These are phyloP conservation scores for Drosophila koepferae DNA, from an alignment of 2,888 invertebrate species.

Conservation along the genomic window DNA sequence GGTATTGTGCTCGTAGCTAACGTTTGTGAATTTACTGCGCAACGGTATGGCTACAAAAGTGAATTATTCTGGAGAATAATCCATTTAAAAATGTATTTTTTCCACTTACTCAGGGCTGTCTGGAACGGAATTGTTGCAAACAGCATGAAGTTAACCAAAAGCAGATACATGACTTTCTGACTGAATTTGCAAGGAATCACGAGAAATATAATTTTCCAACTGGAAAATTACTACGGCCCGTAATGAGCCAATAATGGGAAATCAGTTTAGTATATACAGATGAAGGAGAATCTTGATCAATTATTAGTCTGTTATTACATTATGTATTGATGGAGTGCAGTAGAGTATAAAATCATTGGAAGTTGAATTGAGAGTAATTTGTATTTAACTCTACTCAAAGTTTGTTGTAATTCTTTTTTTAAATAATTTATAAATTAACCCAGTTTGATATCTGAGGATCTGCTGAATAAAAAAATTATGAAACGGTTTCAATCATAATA, in stretches of 20 bases:
- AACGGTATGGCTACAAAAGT: neutral
- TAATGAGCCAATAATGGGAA: conserved; percentile 40
- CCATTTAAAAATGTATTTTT: too few species aligned
- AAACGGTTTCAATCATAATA: neutral
- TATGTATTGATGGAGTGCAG: too few species aligned
- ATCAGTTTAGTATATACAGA: neutral
- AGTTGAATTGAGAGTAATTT: neutral
- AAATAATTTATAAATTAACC: neutral
- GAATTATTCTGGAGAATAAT: neutral
- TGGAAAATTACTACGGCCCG: neutral
- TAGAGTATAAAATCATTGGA: neutral
- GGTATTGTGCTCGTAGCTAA: conserved; percentile 21
- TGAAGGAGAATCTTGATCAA: neutral
- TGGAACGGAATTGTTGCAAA: conserved; percentile 15
- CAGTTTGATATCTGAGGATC: too few species aligned
- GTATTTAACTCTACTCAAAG: neutral
- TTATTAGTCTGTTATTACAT: conserved; percentile 3
- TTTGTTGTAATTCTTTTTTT: neutral
- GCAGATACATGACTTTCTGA: conserved; percentile 10
- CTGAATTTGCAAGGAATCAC: neutral
- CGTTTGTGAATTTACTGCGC: conserved; percentile 41
- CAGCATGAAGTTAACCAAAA: conserved; percentile 8
- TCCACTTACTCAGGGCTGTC: conserved; percentile 23
- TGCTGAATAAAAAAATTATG: neutral
- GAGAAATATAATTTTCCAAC: neutral